Conservation (phyloP, 2,888 invertebrate species). For the Heliconius ismenius region DNA sequence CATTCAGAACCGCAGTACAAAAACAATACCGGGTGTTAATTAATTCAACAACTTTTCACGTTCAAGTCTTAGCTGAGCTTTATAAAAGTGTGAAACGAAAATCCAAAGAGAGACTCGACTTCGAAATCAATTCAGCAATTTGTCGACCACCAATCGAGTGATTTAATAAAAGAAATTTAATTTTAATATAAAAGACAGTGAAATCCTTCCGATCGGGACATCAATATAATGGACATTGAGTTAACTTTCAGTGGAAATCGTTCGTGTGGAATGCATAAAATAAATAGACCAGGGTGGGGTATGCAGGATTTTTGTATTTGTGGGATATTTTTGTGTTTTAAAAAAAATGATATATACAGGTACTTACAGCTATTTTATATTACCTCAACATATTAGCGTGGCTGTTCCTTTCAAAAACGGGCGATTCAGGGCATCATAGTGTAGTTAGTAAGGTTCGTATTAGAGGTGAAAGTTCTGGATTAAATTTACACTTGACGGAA, state of each 20-base stretch:
- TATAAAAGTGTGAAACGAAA: slow-evolving; percentile 29
- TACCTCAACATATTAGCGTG: too few species aligned
- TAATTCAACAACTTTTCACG: neutral
- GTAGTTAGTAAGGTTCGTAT: too few species aligned
- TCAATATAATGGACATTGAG: slow-evolving; percentile 62
- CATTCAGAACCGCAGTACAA: neutral
- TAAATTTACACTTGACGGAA: neutral
- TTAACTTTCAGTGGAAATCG: slow-evolving; percentile 62
- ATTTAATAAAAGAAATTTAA: slow-evolving; percentile 62
- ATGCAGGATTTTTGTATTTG: slow-evolving; percentile 1
- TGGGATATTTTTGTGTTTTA: neutral
- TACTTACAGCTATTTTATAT: too few species aligned
- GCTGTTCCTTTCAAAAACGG: too few species aligned
- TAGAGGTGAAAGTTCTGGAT: too few species aligned
- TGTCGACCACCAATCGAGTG: slow-evolving; percentile 49
- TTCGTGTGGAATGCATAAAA: slow-evolving; percentile 60
- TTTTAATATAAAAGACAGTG: slow-evolving; percentile 56
- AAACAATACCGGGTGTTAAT: slow-evolving; percentile 4
- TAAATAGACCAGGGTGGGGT: slow-evolving; percentile 53
- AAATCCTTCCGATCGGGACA: slow-evolving; percentile 49
- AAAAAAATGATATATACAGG: too few species aligned
- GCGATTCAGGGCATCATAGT: too few species aligned
- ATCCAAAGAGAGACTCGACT: slow-evolving; percentile 29
- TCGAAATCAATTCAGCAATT: slow-evolving; percentile 55
- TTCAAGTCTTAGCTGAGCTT: slow-evolving; percentile 1